These are phyloP conservation scores for Cyclina sinensis DNA, from an alignment of 1,140 invertebrate species.

Conservation along the genomic window DNA sequence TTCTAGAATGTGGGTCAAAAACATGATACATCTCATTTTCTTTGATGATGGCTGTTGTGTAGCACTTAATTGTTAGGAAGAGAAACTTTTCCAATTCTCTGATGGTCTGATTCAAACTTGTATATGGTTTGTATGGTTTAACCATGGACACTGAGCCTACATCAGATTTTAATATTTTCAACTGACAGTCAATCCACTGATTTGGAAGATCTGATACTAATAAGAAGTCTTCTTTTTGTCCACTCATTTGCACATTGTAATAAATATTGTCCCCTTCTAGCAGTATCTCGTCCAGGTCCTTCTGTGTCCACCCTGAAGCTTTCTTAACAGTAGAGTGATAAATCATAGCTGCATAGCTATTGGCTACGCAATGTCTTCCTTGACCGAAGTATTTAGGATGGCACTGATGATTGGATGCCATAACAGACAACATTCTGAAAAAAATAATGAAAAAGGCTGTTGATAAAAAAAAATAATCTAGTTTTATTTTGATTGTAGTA, in stretches of 20 bases:
- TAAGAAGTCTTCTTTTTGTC: neutral
- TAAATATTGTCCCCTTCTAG: neutral
- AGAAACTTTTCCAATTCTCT: neutral
- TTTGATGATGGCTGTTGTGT: neutral
- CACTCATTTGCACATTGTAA: neutral
- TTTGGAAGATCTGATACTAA: constrained; percentile 4
- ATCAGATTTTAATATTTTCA: constrained; percentile 20
- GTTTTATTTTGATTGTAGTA: too few relatives aligned
- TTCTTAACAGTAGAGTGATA: neutral
- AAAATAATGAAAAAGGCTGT: neutral
- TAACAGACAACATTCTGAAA: constrained; percentile 19
- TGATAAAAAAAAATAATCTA: too few relatives aligned
- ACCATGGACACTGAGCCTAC: neutral
- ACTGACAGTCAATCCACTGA: neutral
- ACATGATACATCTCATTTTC: constrained; percentile 7
- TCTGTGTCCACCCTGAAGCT: neutral
- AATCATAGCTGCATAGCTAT: constrained; percentile 11
- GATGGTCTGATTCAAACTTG: neutral
- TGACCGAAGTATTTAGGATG: constrained; percentile 12
- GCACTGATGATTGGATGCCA: constrained; percentile 20
- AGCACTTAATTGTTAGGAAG: constrained; percentile 8
- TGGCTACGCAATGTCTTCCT: constrained; percentile 22
- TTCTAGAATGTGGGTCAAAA: constrained; percentile 23
- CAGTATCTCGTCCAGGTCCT: constrained; percentile 17
- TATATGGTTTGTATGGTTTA: constrained; percentile 2